Conservation (phyloP, 2,113 vertebrate species). For the Melanotaenia duboulayi region DNA sequence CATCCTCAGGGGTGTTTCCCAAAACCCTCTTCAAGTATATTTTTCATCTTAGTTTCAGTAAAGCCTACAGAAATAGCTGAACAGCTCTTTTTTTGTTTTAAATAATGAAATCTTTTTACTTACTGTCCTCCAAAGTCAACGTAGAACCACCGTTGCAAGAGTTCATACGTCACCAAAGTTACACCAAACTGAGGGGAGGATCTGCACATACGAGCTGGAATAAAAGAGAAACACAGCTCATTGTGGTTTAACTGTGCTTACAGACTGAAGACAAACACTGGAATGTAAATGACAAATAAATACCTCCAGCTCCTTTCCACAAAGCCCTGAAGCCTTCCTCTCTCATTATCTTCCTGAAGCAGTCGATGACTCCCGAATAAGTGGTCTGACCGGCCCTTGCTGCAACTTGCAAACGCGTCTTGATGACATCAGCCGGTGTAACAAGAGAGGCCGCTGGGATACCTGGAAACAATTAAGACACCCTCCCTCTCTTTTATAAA, state of each 20-base stretch:
- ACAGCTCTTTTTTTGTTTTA: not conserved
- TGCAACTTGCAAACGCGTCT: slow-evolving; percentile 97
- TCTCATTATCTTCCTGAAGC: slow-evolving; percentile 92
- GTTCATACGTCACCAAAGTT: slow-evolving; percentile 95
- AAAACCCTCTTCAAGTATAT: not conserved
- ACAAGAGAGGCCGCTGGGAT: slow-evolving; percentile 97
- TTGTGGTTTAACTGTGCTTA: not conserved
- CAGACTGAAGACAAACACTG: accelerated
- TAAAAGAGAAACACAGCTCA: not conserved
- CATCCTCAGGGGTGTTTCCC: too few relatives aligned
- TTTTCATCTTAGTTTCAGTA: not conserved
- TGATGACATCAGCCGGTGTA: slow-evolving; percentile 98
- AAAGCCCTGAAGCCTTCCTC: slow-evolving; percentile 94
- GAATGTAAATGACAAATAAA: not conserved
- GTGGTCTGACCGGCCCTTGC: slow-evolving; percentile 96
- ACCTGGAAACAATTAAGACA: slow-evolving; percentile 76
- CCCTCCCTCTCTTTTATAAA: not conserved
- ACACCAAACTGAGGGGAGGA: slow-evolving; percentile 99
- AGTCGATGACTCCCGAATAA: slow-evolving; percentile 93
- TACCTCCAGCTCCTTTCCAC: slow-evolving; percentile 98
- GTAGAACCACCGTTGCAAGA: slow-evolving; percentile 96
- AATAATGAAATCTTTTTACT: slow-evolving; percentile 51
- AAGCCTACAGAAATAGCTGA: not conserved
- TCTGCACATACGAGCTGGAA: slow-evolving; percentile 93
- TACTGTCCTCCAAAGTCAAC: slow-evolving; percentile 98